Conservation (phyloP, 2,797 vertebrate species). For the Acipenser oxyrinchus region DNA sequence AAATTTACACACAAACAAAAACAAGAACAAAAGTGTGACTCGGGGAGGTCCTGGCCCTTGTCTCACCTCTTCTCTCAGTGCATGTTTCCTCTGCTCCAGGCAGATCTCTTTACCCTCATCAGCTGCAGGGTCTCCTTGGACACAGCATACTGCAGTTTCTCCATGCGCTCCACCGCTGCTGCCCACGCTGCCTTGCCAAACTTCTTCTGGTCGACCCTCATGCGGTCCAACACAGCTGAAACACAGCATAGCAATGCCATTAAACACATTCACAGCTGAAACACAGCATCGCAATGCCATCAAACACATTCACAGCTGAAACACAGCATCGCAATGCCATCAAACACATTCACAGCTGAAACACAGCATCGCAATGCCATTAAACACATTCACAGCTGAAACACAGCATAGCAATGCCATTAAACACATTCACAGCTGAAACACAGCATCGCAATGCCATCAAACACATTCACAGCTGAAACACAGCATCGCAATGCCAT, state of each 20-base stretch:
- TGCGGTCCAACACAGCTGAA: constrained; percentile 82
- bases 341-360: no score
- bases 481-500: no score
- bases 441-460: no score
- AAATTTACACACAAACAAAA: neutral
- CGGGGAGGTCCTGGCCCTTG: neutral
- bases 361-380: no score
- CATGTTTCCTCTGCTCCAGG: constrained; percentile 89
- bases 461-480: no score
- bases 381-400: no score
- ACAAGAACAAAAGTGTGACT: neutral
- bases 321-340: no score
- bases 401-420: no score
- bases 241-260: constrained; percentile 17
- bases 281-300: no score
- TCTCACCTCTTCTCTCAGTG: constrained; percentile 83
- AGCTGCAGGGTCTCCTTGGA: constrained; percentile 94
- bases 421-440: no score
- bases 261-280: no score
- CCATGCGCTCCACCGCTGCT: constrained; percentile 88
- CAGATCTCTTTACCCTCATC: constrained; percentile 96
- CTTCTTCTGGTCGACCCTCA: constrained; percentile 89
- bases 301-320: no score
- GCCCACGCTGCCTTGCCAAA: constrained; percentile 90
- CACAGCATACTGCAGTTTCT: constrained; percentile 83